Percentiles rank a stretch among this genome's conserved stretches.
Evolutionary conservation across 1,140 invertebrate genomes (phyloP).

Genomic region (Scaptomyza hsui): DNA sequence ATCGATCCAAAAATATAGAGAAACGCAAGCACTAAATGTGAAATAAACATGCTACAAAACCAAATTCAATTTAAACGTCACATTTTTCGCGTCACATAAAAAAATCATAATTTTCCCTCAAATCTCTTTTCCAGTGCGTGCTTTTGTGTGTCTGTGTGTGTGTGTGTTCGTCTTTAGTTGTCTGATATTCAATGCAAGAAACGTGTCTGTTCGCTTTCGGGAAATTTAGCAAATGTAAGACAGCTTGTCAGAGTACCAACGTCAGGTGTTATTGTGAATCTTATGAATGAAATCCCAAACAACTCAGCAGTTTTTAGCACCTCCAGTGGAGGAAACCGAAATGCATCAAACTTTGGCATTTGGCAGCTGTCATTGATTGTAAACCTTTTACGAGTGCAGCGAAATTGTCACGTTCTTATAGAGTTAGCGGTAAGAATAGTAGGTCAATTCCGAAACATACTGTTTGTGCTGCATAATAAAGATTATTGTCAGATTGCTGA

Average conservation of each 20-base stretch:
- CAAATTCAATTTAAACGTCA: constrained; percentile 72
- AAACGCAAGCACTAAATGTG: constrained; percentile 15
- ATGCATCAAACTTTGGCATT: constrained; percentile 49
- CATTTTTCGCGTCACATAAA: constrained; percentile 49
- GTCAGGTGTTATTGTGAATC: constrained; percentile 16
- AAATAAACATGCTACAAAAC: constrained; percentile 56
- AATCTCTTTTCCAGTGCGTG: background rate
- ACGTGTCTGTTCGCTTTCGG: constrained; percentile 61
- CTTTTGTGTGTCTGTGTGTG: background rate
- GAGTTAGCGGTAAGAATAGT: background rate
- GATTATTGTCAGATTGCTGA: constrained; percentile 4
- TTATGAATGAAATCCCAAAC: constrained; percentile 58
- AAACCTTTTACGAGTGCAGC: constrained; percentile 37
- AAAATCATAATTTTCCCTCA: constrained; percentile 50
- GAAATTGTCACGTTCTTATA: constrained; percentile 46
- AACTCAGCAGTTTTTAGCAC: constrained; percentile 35
- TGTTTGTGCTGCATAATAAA: background rate
- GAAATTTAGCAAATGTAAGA: constrained; percentile 65
- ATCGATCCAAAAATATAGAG: constrained; percentile 29
- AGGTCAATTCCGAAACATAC: background rate
- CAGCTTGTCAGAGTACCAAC: constrained; percentile 53
- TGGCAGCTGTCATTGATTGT: constrained; percentile 64
- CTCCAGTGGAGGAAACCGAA: constrained; percentile 29
- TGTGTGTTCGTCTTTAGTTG: constrained; percentile 1
- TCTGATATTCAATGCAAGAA: constrained; percentile 66